Percentiles rank a stretch among this genome's conserved stretches.
phyloP scores from a whole-genome alignment of 2,113 vertebrate genomes.

The Nyctereutes procyonoides region DNA sequence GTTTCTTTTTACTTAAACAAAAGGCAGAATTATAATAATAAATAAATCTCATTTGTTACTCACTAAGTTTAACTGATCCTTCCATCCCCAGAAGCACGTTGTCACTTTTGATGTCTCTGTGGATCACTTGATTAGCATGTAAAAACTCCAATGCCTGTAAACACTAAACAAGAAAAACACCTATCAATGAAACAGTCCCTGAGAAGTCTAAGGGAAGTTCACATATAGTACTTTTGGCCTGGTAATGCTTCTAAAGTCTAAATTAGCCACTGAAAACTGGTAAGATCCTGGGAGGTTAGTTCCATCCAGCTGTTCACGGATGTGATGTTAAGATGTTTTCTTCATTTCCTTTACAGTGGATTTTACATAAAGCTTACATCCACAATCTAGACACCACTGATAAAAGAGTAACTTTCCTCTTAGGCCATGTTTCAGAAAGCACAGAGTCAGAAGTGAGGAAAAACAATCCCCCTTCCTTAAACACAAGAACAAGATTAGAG shows the following conservation, averaged over 20 bases:
- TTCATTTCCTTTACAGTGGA: background rate
- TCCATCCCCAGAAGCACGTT: slow-evolving; percentile 99
- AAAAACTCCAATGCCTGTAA: slow-evolving; percentile 98
- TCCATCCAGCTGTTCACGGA: background rate
- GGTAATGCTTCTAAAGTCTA: background rate
- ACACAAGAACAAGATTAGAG: background rate
- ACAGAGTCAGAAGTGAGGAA: background rate
- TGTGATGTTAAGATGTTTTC: background rate
- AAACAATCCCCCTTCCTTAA: background rate
- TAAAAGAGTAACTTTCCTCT: background rate
- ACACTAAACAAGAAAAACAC: slow-evolving; percentile 88
- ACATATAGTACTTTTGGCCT: background rate
- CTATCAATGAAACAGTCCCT: background rate
- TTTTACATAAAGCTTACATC: slow-evolving; percentile 11
- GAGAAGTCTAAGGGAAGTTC: background rate
- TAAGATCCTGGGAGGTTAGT: background rate
- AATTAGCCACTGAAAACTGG: background rate
- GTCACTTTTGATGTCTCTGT: slow-evolving; percentile 99
- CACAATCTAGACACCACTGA: background rate
- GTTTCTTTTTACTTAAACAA: background rate
- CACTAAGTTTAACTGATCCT: slow-evolving; percentile 98
- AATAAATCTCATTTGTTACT: slow-evolving; percentile 82
- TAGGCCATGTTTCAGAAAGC: slow-evolving; percentile 1
- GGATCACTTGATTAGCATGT: slow-evolving; percentile 98
- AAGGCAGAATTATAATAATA: slow-evolving; percentile 6